Evolutionary conservation across 2,113 vertebrate species (phyloP).

Genomic region (Python bivittatus): DNA sequence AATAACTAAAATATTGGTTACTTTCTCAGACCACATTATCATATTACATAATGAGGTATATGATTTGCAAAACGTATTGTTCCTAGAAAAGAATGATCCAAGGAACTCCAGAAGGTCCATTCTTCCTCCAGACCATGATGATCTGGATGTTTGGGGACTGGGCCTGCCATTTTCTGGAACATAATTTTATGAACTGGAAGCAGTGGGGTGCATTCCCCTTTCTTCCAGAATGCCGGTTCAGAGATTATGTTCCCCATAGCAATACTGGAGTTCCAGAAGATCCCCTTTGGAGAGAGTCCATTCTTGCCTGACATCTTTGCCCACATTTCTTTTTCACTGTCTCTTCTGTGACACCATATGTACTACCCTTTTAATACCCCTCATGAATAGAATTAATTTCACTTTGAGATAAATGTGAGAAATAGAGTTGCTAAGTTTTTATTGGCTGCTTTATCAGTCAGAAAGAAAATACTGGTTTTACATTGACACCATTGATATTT

Average conservation of each 20-base stretch:
- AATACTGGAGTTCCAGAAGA: not conserved
- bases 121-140: not conserved
- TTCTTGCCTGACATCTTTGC: too few relatives aligned
- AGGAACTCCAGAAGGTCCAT: not conserved
- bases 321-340: too few relatives aligned
- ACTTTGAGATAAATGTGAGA: not conserved
- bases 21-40: not conserved
- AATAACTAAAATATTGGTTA: not conserved
- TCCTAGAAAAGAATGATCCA: not conserved
- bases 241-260: not conserved
- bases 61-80: not conserved
- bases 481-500: not conserved
- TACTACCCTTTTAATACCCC: not conserved
- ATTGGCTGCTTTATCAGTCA: not conserved
- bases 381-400: not conserved
- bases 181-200: not conserved
- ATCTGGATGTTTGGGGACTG: not conserved
- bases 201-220: not conserved
- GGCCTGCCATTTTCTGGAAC: not conserved
- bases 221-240: not conserved
- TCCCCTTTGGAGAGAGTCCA: too few relatives aligned
- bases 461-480: not conserved
- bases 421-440: not conserved
- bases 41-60: not conserved
- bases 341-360: not conserved